phyloP scores from a whole-genome alignment of 2,113 vertebrate species.

The Grammomys surdaster region DNA sequence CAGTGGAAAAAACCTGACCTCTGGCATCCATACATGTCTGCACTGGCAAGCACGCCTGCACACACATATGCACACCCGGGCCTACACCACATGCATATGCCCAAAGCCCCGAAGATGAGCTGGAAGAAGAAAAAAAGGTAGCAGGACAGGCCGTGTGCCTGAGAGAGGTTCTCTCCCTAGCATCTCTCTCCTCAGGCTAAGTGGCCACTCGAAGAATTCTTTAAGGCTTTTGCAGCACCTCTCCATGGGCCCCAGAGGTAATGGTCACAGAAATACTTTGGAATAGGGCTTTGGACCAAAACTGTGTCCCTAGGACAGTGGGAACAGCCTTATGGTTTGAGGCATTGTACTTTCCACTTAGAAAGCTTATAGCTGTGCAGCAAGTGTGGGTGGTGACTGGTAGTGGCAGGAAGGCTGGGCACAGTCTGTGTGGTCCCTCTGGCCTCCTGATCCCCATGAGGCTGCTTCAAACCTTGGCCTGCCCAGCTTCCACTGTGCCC shows the following conservation, averaged over 20 bases:
- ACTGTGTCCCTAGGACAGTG: not conserved
- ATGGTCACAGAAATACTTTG: not conserved
- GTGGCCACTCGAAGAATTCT: not conserved
- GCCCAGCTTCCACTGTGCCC: rapidly evolving
- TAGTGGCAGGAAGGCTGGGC: not conserved
- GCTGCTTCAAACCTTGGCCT: not conserved
- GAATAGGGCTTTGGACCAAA: not conserved
- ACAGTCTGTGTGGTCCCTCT: not conserved
- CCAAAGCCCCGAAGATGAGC: not conserved
- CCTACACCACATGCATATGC: not conserved
- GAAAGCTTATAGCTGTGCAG: not conserved
- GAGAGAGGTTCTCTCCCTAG: not conserved
- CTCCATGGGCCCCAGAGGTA: too few relatives aligned
- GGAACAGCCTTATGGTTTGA: not conserved
- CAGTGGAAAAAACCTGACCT: not conserved
- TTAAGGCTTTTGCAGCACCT: not conserved
- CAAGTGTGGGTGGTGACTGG: not conserved
- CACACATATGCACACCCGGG: not conserved
- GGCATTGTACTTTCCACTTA: rapidly evolving
- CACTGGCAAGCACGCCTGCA: not conserved
- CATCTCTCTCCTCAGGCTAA: too few relatives aligned
- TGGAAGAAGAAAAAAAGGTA: not conserved
- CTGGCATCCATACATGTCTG: not conserved
- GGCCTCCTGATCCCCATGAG: not conserved
- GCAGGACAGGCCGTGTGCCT: rapidly evolving